Percentiles rank a stretch among this genome's conserved stretches.
These are phyloP conservation scores for Tokudaia muenninki DNA, from an alignment of 2,797 vertebrate species.

Conservation along the genomic window DNA sequence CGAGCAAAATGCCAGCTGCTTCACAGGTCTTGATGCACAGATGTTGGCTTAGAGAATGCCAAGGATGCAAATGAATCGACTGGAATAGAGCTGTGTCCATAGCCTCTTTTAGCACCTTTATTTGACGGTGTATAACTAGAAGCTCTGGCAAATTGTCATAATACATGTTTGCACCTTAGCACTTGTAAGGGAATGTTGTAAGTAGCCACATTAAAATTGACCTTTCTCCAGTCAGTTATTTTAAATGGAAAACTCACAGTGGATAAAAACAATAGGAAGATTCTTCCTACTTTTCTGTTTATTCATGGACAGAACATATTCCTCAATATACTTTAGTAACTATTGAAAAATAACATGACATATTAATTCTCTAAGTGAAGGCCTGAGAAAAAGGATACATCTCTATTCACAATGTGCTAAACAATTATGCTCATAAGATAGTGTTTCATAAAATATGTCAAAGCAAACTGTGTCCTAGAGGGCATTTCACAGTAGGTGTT, in stretches of 20 bases:
- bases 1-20: background rate
- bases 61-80: background rate
- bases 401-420: background rate
- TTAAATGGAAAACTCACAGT: background rate
- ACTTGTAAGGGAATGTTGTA: background rate
- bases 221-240: background rate
- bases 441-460: slow-evolving; percentile 27
- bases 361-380: background rate
- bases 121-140: background rate
- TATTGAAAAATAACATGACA: background rate
- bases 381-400: background rate
- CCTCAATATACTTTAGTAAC: background rate
- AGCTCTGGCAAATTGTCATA: background rate
- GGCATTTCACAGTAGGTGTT: background rate
- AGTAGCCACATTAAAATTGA: background rate
- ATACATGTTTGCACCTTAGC: background rate
- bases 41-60: background rate
- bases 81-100: background rate
- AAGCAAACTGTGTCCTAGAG: slow-evolving; percentile 35
- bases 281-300: background rate
- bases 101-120: background rate
- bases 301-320: background rate
- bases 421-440: slow-evolving; percentile 15
- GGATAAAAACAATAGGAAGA: background rate
- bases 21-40: background rate